Percentiles rank a stretch among this genome's conserved stretches.
Conservation (phyloP, 1,140 invertebrate genomes). For the Mercenaria mercenaria region DNA sequence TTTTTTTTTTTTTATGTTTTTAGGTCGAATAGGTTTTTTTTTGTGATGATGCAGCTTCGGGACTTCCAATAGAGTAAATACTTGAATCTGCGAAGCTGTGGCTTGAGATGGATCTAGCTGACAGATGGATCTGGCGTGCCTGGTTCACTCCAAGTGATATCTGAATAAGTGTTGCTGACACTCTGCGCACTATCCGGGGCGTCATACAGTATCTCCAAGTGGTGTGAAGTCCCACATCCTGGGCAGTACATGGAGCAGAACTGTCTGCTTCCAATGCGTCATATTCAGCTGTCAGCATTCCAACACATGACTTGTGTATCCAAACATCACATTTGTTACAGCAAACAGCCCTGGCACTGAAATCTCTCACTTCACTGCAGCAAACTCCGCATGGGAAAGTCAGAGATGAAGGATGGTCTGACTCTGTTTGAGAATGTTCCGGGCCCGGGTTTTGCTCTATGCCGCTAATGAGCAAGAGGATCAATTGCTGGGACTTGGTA, state of each 20-base stretch:
- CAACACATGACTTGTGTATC: not conserved
- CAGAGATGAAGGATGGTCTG: not conserved
- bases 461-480: not conserved
- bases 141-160: too few species aligned
- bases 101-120: too few species aligned
- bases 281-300: not conserved
- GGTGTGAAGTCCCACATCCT: not conserved
- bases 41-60: not conserved
- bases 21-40: not conserved
- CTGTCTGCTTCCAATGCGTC: not conserved
- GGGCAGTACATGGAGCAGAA: not conserved
- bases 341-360: not conserved
- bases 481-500: too few species aligned
- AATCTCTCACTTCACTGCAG: not conserved
- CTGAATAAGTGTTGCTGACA: not conserved
- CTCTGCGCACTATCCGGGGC: not conserved
- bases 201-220: not conserved
- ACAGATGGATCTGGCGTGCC: constrained; percentile 5
- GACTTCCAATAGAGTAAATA: not conserved
- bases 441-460: constrained; percentile 54
- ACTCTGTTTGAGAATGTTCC: too few species aligned
- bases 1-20: not conserved
- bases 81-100: not conserved
- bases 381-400: constrained; percentile 35
- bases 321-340: not conserved